Conservation (phyloP, 2,113 vertebrate species). For the Leucosticte australis region DNA sequence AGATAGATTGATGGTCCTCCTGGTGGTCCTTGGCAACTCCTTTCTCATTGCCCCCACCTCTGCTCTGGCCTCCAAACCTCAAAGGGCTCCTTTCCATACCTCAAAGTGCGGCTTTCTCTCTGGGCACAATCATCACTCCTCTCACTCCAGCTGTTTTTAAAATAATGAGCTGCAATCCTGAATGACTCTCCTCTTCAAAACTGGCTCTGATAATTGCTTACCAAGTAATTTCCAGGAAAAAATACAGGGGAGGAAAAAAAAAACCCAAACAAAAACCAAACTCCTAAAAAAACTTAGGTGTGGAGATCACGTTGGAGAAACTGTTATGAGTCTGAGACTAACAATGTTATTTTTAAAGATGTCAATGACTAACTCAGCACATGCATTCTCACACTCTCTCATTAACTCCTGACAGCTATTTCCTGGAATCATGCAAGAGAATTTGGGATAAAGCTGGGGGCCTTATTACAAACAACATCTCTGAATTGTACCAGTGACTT, state of each 20-base stretch:
- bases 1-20: neutral
- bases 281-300: neutral
- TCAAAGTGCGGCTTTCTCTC: neutral
- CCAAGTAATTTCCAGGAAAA: neutral
- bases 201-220: neutral
- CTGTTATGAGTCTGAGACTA: neutral
- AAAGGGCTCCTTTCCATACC: neutral
- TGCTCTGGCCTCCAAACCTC: neutral
- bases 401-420: constrained; percentile 6
- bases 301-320: neutral
- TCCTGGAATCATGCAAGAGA: neutral
- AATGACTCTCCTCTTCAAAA: neutral
- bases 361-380: constrained; percentile 28
- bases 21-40: neutral
- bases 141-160: neutral
- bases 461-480: neutral
- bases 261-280: neutral
- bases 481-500: neutral
- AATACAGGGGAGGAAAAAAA: neutral
- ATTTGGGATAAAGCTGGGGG: neutral
- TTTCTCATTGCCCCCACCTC: neutral
- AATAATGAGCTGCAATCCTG: neutral
- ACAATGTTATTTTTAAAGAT: constrained; percentile 35
- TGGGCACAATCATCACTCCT: neutral
- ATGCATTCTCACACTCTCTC: constrained; percentile 31